A percentile compares a stretch with the other conserved stretches of the same genome.
Conservation (phyloP, 2,113 vertebrate genomes). For the Lathamus discolor region DNA sequence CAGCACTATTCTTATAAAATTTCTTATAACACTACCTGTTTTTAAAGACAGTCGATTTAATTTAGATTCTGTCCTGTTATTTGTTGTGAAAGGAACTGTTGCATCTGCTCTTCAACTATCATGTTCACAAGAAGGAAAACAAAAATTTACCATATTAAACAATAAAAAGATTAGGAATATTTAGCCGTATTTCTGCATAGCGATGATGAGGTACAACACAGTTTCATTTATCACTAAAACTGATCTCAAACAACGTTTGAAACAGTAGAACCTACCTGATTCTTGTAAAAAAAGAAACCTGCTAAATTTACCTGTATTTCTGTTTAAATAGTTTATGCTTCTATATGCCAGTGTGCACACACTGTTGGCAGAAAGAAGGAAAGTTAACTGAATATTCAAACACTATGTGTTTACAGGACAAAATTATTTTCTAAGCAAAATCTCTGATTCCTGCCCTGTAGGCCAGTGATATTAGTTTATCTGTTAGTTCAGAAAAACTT, state of each 20-base stretch:
- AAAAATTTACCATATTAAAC: neutral
- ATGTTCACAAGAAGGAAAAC: neutral
- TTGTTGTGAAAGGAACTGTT: neutral
- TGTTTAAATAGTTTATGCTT: neutral
- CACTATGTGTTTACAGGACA: neutral
- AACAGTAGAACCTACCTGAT: neutral
- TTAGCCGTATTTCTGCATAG: neutral
- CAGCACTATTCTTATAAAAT: neutral
- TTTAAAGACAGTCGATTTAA: neutral
- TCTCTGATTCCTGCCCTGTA: neutral
- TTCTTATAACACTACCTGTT: neutral
- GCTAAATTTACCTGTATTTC: neutral
- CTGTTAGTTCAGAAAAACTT: neutral
- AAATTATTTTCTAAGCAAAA: neutral
- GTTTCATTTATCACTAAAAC: neutral
- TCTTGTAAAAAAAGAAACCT: neutral
- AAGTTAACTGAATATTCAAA: neutral
- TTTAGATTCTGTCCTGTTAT: neutral
- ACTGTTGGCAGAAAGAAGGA: neutral
- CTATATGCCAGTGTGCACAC: neutral
- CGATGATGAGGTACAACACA: neutral
- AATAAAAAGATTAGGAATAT: neutral
- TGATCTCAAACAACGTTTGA: neutral
- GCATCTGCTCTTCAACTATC: neutral
- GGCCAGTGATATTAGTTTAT: neutral